These are phyloP conservation scores for Sialis lutaria DNA, from an alignment of 2,888 invertebrate species.

Conservation along the genomic window DNA sequence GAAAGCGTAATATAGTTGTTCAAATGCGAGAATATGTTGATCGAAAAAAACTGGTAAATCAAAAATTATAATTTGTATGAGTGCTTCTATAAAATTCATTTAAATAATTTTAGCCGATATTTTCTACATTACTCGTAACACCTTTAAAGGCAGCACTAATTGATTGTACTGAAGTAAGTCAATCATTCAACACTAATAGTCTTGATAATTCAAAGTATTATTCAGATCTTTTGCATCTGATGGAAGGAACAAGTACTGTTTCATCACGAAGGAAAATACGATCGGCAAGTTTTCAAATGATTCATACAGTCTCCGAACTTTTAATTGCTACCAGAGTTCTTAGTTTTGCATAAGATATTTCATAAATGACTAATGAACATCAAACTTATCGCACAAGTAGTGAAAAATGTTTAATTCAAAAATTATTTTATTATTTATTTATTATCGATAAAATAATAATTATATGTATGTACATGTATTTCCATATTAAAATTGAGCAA, in stretches of 20 bases:
- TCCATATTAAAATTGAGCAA: too few species aligned
- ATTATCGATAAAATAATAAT: too few species aligned
- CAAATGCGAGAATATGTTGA: slow-evolving; percentile 39
- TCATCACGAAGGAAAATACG: slow-evolving; percentile 36
- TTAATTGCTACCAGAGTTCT: slow-evolving; percentile 40
- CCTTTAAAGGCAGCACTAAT: slow-evolving; percentile 50
- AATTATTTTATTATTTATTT: too few species aligned
- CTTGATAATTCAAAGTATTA: slow-evolving; percentile 39
- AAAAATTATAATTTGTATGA: not conserved
- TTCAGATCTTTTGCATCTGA: slow-evolving; percentile 55
- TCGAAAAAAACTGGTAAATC: slow-evolving; percentile 2
- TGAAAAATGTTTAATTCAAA: too few species aligned
- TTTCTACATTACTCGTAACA: slow-evolving; percentile 37
- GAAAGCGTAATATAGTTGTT: slow-evolving; percentile 41
- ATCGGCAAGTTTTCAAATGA: slow-evolving; percentile 35
- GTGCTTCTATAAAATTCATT: not conserved
- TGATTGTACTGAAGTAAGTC: slow-evolving; percentile 59
- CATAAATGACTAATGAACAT: not conserved
- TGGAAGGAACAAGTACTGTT: slow-evolving; percentile 42
- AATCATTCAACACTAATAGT: slow-evolving; percentile 38
- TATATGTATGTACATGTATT: too few species aligned
- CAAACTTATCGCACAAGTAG: too few species aligned
- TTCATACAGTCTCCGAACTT: slow-evolving; percentile 40
- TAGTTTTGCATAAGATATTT: slow-evolving; percentile 36
- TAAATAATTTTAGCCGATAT: slow-evolving; percentile 19